Evolutionary conservation across 2,888 invertebrate species (phyloP).

Genomic region (Pseudococcus viburni): DNA sequence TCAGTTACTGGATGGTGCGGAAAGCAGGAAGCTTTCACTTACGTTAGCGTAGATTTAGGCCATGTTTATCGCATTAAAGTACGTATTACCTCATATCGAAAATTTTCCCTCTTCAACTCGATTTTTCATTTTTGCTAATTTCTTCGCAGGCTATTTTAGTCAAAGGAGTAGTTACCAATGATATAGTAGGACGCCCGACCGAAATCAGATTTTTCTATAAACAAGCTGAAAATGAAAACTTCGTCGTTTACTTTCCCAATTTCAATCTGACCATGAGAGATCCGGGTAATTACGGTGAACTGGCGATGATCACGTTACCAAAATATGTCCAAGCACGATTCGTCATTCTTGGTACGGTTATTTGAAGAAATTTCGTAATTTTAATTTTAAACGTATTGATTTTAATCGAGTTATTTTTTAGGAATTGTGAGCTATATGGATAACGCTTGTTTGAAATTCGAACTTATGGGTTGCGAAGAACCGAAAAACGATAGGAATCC

Average conservation of each 20-base stretch:
- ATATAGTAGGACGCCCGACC: slow-evolving; percentile 94
- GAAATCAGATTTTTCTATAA: slow-evolving; percentile 98
- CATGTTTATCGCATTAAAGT: slow-evolving; percentile 90
- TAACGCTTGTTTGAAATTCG: slow-evolving; percentile 95
- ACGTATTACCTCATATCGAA: slow-evolving; percentile 37
- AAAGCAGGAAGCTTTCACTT: slow-evolving; percentile 96
- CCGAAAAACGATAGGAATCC: slow-evolving; percentile 79
- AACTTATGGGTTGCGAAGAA: slow-evolving; percentile 95
- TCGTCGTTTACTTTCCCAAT: slow-evolving; percentile 97
- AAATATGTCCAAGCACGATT: slow-evolving; percentile 94
- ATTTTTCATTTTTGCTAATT: background rate
- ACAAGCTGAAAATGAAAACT: slow-evolving; percentile 92
- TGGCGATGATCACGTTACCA: slow-evolving; percentile 95
- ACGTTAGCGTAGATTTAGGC: slow-evolving; percentile 94
- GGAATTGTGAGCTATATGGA: slow-evolving; percentile 98
- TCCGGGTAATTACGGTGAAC: slow-evolving; percentile 96
- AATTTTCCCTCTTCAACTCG: background rate
- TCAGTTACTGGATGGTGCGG: slow-evolving; percentile 97
- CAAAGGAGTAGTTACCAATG: slow-evolving; percentile 94
- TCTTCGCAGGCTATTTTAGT: slow-evolving; percentile 81
- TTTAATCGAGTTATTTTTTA: slow-evolving; percentile 66
- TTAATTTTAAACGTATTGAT: no score
- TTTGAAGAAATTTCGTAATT: background rate
- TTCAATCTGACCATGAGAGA: slow-evolving; percentile 95
- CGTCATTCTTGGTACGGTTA: slow-evolving; percentile 79